Base-by-base conservation (phyloP, 2,797 vertebrate genomes). In the Lagocephalus sceleratus region DNA sequence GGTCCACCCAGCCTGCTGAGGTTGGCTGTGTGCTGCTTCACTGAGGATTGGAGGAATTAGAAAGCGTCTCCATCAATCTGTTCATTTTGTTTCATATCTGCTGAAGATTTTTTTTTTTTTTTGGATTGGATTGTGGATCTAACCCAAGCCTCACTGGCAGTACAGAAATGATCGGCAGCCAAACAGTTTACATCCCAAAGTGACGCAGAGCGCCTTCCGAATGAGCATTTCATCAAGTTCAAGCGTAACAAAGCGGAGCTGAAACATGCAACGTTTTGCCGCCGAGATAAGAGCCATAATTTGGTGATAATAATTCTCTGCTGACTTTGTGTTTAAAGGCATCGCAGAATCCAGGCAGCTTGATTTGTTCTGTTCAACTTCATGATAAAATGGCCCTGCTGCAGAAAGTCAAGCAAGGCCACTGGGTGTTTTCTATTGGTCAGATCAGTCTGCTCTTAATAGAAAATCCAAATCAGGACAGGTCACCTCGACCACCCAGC, bases 1-100 rank as follows among this genome's bases (percentile, higher is more conserved):
- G 54, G 79, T 56, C 55, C 44, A 69, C 55, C 45, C 68, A 67
- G 66, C 56, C 6, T 48, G 71, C 60, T 15, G 60, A 66, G 51
- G 49, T 59, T 19, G 65, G 50, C 60, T 20, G 8, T 35, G 43
- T 43, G 62, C 54, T 29, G 71, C 73, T 59, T 58, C 47, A 16
- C 1, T 5, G 46, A 67, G 57, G 51, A 67, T 11, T 43, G 51
- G 20, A 74, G 49, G 52, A 69, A 62, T 70, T 45, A 51, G 35
- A 73, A 67, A 57, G 21, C 19, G 39, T 17, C 32, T 54, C 8
- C 22, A 26, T 70, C 68, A 63, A 47, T 65, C 65, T 57, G 58
- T 40, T 67, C 51, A 19, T 60, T 66, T 59, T 48, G 53, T 51
- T 75, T 29, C 2, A 23, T 38, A 46, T 46, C 3, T 1, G 42